Conservation (phyloP, 2,888 invertebrate genomes). For the Chalcis sispes region DNA sequence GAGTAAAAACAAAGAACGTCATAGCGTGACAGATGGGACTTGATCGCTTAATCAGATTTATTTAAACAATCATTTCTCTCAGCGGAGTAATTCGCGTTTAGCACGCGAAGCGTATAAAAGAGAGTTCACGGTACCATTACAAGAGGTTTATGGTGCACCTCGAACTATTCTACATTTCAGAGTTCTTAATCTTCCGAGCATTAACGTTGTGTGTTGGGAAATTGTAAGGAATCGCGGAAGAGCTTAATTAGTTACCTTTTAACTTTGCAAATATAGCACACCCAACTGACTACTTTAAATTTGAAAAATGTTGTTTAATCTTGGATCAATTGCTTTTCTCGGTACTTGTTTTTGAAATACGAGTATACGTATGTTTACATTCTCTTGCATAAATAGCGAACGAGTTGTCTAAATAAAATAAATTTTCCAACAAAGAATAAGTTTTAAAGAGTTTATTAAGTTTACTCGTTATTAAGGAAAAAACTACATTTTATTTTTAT, state of each 20-base stretch:
- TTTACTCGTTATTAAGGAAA: too few relatives aligned
- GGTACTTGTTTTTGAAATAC: too few relatives aligned
- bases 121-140: slow-evolving; percentile 27
- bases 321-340: too few relatives aligned
- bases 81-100: slow-evolving; percentile 2
- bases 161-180: slow-evolving; percentile 44
- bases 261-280: slow-evolving; percentile 1
- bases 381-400: too few relatives aligned
- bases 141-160: slow-evolving; percentile 30
- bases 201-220: slow-evolving; percentile 16
- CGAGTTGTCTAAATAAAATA: too few relatives aligned
- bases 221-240: slow-evolving; percentile 20
- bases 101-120: slow-evolving; percentile 13
- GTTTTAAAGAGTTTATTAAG: too few relatives aligned
- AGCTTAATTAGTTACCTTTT: slow-evolving; percentile 39
- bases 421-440: too few relatives aligned
- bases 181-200: slow-evolving; percentile 39
- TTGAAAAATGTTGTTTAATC: not conserved
- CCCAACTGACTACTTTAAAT: not conserved
- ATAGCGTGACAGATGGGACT: too few relatives aligned
- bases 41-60: not conserved
- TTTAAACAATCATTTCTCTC: slow-evolving; percentile 16
- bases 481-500: too few relatives aligned
- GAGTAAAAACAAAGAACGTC: too few relatives aligned
- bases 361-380: too few relatives aligned